Percentiles rank a stretch among this genome's conserved stretches.
These are phyloP conservation scores for Andrena fulva DNA, from an alignment of 2,888 invertebrate genomes.

Conservation along the genomic window DNA sequence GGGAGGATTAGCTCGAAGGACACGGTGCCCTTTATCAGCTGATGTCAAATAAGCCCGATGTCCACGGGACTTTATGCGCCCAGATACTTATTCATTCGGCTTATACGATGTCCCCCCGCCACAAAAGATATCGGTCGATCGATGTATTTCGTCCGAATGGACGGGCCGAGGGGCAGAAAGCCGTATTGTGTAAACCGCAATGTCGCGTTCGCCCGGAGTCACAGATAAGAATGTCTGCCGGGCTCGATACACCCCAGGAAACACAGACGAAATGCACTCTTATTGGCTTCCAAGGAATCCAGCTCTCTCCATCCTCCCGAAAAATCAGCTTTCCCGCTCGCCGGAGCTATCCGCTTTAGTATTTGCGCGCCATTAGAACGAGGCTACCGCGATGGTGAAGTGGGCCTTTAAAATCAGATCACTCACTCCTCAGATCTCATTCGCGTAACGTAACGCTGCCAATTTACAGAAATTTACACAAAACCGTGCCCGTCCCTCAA, in stretches of 20 bases:
- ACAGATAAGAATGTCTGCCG: constrained; percentile 27
- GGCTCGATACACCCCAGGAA: constrained; percentile 4
- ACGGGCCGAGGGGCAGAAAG: background rate
- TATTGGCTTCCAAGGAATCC: constrained; percentile 21
- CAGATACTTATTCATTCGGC: constrained; percentile 4
- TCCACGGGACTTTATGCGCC: background rate
- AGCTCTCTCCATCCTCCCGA: background rate
- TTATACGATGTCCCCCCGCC: background rate
- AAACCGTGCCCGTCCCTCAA: too few species aligned
- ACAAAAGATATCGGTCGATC: constrained; percentile 34
- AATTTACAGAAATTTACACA: too few species aligned
- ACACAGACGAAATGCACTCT: constrained; percentile 12
- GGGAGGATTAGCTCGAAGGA: background rate
- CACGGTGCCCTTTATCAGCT: background rate
- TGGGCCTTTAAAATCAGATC: background rate
- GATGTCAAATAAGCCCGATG: background rate
- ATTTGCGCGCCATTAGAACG: background rate
- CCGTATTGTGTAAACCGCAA: constrained; percentile 20
- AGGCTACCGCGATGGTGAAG: background rate
- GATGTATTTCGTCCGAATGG: constrained; percentile 14
- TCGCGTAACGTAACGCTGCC: too few species aligned
- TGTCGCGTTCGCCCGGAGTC: background rate
- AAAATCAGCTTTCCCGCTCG: background rate
- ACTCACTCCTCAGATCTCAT: background rate
- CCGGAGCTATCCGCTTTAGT: background rate